Percentiles rank a stretch among this genome's conserved stretches.
phyloP scores from a whole-genome alignment of 2,113 vertebrate genomes.

The Scalopus aquaticus region DNA sequence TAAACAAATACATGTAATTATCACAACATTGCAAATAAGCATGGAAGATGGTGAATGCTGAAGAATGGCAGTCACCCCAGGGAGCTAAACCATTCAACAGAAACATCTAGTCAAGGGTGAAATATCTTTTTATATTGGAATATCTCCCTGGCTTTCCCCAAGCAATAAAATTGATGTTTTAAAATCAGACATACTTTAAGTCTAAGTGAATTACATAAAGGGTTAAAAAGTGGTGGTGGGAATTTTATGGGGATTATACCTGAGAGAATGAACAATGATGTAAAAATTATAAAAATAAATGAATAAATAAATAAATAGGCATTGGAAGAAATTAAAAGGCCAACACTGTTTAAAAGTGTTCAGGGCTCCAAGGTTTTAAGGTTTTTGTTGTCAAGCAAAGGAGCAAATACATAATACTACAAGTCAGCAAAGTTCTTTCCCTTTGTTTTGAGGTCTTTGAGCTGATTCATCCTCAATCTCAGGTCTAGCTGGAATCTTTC shows the following conservation, averaged over 20 bases:
- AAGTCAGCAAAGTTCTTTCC: neutral
- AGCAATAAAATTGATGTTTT: neutral
- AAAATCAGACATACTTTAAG: neutral
- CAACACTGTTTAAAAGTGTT: neutral
- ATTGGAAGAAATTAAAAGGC: neutral
- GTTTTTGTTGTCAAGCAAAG: neutral
- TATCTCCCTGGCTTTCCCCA: neutral
- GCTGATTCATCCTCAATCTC: neutral
- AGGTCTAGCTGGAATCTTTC: neutral
- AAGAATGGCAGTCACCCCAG: neutral
- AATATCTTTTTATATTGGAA: neutral
- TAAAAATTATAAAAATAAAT: too few species aligned
- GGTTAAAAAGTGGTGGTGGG: neutral
- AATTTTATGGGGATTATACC: too few species aligned
- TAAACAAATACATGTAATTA: neutral
- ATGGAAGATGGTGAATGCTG: neutral
- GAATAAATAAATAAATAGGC: neutral
- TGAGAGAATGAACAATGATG: too few species aligned
- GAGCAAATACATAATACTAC: neutral
- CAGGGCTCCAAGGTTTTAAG: neutral
- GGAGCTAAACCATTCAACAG: neutral
- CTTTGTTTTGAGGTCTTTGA: neutral
- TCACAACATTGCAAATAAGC: neutral
- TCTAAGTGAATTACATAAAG: neutral
- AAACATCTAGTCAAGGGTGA: conserved; percentile 25